phyloP scores from a whole-genome alignment of 2,888 invertebrate species.

The Drepana falcataria region DNA sequence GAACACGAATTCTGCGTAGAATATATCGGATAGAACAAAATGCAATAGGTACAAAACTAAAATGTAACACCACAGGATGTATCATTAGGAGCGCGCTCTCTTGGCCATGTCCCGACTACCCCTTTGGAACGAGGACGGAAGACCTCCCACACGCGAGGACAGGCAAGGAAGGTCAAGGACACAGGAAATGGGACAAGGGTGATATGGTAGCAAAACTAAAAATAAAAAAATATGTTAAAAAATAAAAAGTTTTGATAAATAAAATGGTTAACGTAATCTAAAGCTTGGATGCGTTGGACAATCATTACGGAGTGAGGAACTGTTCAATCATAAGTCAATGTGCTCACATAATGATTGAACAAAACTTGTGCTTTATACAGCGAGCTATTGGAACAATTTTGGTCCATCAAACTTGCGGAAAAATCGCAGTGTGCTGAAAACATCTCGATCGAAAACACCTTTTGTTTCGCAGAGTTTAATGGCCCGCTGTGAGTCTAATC shows the following conservation, averaged over 20 bases:
- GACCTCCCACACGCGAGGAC: constrained; percentile 37
- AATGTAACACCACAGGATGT: neutral
- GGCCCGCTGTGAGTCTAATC: constrained; percentile 46
- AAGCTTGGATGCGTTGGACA: neutral
- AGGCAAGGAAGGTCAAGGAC: constrained; percentile 28
- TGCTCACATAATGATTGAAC: constrained; percentile 1
- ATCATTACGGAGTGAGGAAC: neutral
- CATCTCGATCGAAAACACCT: constrained; percentile 45
- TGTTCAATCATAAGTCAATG: neutral
- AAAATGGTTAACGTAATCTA: neutral
- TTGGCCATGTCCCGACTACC: constrained; percentile 47
- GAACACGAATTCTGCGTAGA: neutral
- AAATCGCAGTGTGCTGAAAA: constrained; percentile 20
- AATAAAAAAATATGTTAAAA: constrained; percentile 27
- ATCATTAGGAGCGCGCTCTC: constrained; percentile 26
- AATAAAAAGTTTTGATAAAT: constrained; percentile 23
- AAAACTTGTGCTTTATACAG: neutral
- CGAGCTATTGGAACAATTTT: neutral
- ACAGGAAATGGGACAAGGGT: constrained; percentile 34
- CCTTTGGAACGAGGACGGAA: constrained; percentile 4
- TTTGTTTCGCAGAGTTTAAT: constrained; percentile 54
- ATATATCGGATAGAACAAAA: neutral
- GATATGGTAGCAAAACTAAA: constrained; percentile 29
- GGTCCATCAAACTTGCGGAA: constrained; percentile 14
- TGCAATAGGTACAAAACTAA: neutral